Percentiles rank a stretch among this genome's conserved stretches.
phyloP scores from a whole-genome alignment of 2,797 vertebrate species.

The Mareca strepera region DNA sequence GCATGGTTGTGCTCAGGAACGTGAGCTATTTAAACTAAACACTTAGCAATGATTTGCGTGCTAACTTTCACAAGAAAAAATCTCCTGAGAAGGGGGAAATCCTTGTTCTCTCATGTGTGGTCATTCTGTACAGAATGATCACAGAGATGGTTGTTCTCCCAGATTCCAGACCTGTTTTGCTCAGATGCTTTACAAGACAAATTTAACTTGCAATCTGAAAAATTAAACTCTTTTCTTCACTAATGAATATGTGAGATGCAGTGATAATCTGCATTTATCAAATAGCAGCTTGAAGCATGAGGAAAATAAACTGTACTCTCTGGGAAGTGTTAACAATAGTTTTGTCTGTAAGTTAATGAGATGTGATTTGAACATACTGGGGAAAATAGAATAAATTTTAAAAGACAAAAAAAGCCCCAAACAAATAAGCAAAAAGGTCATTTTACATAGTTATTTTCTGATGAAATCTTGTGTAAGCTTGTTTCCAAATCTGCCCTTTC shows the following conservation, averaged over 20 bases:
- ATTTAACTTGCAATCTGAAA: background rate
- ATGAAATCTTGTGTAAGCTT: background rate
- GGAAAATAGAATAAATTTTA: background rate
- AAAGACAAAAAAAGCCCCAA: background rate
- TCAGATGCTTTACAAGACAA: background rate
- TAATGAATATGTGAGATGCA: background rate
- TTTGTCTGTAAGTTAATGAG: background rate
- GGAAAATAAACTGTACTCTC: background rate
- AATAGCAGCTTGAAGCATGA: background rate
- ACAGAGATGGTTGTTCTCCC: background rate
- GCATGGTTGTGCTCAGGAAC: background rate
- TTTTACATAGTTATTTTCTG: background rate
- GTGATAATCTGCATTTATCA: background rate
- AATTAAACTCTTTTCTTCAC: background rate
- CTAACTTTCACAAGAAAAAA: background rate
- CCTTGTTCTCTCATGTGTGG: accelerated
- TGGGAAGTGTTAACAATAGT: background rate
- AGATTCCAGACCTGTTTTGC: background rate
- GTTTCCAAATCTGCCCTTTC: background rate
- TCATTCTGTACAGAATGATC: background rate
- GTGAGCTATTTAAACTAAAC: background rate
- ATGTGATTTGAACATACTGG: background rate
- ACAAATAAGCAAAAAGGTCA: background rate
- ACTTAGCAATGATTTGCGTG: background rate
- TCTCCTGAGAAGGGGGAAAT: accelerated